These are phyloP conservation scores for Pocillopora verrucosa DNA, from an alignment of 64 coral and sea anemone genomes.

Conservation along the genomic window DNA sequence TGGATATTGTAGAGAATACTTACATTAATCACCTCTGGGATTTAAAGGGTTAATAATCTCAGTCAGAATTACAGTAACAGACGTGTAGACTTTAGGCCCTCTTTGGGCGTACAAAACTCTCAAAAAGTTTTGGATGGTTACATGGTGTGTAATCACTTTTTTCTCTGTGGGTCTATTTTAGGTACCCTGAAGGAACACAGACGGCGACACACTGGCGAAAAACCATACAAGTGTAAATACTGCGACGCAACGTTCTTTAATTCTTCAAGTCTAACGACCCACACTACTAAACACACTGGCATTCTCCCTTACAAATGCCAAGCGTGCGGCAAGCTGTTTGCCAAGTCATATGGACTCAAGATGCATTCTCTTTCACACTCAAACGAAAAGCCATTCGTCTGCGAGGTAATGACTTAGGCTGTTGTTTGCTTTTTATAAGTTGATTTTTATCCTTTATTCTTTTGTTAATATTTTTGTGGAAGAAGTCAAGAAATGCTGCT, in stretches of 20 bases:
- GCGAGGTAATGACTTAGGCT: slow-evolving; percentile 1
- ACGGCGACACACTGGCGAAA: slow-evolving; percentile 27
- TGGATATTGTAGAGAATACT: too few species aligned
- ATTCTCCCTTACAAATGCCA: slow-evolving; percentile 28
- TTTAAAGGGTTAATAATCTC: too few species aligned
- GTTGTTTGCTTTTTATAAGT: neutral
- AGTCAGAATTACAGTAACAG: too few species aligned
- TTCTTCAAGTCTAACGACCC: neutral
- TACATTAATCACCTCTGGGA: too few species aligned
- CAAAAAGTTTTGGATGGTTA: neutral
- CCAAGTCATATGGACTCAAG: slow-evolving; percentile 47
- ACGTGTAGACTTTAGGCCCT: too few species aligned
- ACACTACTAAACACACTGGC: slow-evolving; percentile 36
- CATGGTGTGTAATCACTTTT: neutral
- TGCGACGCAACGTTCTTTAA: slow-evolving; percentile 13
- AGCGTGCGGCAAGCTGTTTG: slow-evolving; percentile 28
- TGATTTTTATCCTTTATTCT: too few species aligned
- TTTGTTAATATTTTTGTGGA: too few species aligned
- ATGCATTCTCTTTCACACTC: slow-evolving; percentile 38
- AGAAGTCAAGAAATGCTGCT: too few species aligned
- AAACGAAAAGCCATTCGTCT: slow-evolving; percentile 35
- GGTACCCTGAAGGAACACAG: slow-evolving; percentile 36
- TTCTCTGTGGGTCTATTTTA: neutral
- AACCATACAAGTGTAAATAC: slow-evolving; percentile 28
- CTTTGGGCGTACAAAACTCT: too few species aligned